Base-by-base conservation (phyloP, 1,140 invertebrate species). In the Ostrea denselamellosa region DNA sequence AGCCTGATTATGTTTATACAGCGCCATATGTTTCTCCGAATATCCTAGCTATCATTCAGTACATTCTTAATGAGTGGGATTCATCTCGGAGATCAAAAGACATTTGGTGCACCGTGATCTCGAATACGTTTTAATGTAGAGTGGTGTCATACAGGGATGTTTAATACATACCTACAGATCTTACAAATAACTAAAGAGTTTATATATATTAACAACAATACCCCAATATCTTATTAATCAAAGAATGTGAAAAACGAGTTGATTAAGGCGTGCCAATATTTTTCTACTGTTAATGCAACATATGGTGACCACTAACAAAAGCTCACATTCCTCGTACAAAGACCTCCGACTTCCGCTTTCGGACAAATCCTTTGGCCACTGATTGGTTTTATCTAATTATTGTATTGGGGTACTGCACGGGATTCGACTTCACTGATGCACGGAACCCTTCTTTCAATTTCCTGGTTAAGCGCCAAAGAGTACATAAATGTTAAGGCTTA, bases 21-120 rank as follows among this genome's bases (percentile, higher is more conserved):
- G 25, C 12, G 68, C 68, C 68, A 77, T 77, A 77, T 77, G 68
- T 77, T 77, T 77, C 68, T 77, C 28, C 22, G 25, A 77, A 34
- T 77, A 28, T 34, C 68, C 68, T 77, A 28, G 9, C 68, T 77
- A 77, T 77, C 68, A 77, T 77, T 77, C 68, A 34, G 68, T 77
- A 77, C 68, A 77, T 7, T 77, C 68, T 77, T 19, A 77, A 77
- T 77, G 68, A 77, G 28, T 12, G 68, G 68, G 28, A 77, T 77
- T 22, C 68, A 77, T 28, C 68, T 34, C 28, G 3, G 28, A 77
- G 68, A 77, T 77, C 68, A 77, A 77, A 77, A 77, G 68, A 77
- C 14, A 28, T 77, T 34, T 28, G 22, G 12, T 25, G 19, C 28
- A 34, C 12, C 14, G 68, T 77, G 68, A 77, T 77, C 68, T 28